Evolutionary conservation across 2,797 vertebrate species (phyloP).

Genomic region (Graptemys geographica): DNA sequence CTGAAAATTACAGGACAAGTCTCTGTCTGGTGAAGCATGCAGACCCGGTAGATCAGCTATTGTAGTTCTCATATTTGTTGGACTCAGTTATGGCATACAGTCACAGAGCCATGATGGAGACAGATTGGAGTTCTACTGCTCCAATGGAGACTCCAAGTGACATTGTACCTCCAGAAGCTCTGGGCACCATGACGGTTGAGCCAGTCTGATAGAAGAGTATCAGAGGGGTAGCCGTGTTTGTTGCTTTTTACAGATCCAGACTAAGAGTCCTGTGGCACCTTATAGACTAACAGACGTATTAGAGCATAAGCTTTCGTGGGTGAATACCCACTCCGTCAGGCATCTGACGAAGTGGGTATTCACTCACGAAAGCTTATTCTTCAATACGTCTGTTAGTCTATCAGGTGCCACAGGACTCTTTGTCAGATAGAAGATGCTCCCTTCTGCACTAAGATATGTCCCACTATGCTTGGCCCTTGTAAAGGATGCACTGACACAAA

Average conservation of each 20-base stretch:
- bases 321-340: too few relatives aligned
- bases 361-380: too few relatives aligned
- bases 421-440: not conserved
- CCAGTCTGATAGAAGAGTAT: not conserved
- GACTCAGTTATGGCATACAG: not conserved
- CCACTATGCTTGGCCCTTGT: not conserved
- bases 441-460: not conserved
- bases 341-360: too few relatives aligned
- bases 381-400: too few relatives aligned
- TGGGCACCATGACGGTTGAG: not conserved
- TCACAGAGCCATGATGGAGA: constrained; percentile 44
- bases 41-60: not conserved
- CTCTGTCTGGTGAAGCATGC: not conserved
- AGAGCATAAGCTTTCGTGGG: too few relatives aligned
- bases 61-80: not conserved
- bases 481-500: not conserved
- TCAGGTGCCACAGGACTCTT: too few relatives aligned
- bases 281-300: too few relatives aligned
- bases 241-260: too few relatives aligned
- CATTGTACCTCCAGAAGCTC: constrained; percentile 15
- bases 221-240: too few relatives aligned
- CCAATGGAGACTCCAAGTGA: constrained; percentile 34
- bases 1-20: not conserved
- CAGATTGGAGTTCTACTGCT: not conserved
- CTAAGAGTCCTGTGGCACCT: too few relatives aligned